These are phyloP conservation scores for Oligia fasciuncula DNA, from an alignment of 2,888 invertebrate genomes.

Conservation along the genomic window DNA sequence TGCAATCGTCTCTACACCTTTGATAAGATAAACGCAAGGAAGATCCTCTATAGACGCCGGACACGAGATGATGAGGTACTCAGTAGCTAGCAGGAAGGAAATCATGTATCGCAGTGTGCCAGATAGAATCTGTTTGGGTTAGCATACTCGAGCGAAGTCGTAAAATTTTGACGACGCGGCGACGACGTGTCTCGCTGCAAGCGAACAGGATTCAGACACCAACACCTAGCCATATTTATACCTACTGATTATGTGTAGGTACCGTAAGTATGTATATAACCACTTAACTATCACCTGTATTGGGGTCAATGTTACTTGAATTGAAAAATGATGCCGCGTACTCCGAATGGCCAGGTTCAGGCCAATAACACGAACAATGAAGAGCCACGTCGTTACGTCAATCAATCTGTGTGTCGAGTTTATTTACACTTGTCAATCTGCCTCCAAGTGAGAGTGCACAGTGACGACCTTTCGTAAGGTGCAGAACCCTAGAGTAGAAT, in stretches of 20 bases:
- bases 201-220: constrained; percentile 30
- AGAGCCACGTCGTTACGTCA: constrained; percentile 42
- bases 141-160: constrained; percentile 60
- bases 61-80: constrained; percentile 43
- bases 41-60: constrained; percentile 12
- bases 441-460: constrained; percentile 57
- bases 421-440: constrained; percentile 64
- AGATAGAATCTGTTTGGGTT: constrained; percentile 66
- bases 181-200: constrained; percentile 58
- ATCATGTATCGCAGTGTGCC: constrained; percentile 59
- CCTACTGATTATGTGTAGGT: constrained; percentile 16
- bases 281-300: constrained; percentile 14
- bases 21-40: constrained; percentile 20
- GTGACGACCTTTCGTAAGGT: constrained; percentile 69
- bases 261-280: constrained; percentile 25
- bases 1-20: neutral
- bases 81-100: constrained; percentile 57
- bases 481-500: constrained; percentile 75
- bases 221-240: constrained; percentile 39
- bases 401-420: constrained; percentile 47
- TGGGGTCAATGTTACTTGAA: constrained; percentile 38
- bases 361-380: constrained; percentile 43
- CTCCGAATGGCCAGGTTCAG: constrained; percentile 5
- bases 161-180: constrained; percentile 66
- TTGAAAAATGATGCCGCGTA: constrained; percentile 6